phyloP scores from a whole-genome alignment of 1,140 invertebrate species.

The Choristoneura fumiferana region DNA sequence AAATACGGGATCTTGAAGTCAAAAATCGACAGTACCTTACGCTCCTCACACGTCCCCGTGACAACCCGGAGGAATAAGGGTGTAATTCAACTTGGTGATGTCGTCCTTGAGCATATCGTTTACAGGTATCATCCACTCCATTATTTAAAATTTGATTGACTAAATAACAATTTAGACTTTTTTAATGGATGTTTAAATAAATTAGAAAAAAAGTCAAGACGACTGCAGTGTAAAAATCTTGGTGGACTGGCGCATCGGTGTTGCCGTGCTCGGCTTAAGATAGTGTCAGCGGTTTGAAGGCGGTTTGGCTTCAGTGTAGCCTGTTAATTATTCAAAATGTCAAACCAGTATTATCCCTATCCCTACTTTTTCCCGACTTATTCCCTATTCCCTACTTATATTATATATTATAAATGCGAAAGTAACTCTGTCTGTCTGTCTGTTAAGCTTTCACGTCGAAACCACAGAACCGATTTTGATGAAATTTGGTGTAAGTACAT shows the following conservation, averaged over 20 bases:
- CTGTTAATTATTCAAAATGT: neutral
- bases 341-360: no score
- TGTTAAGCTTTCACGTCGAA: no score
- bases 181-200: neutral
- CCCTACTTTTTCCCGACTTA: no score
- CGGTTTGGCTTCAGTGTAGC: slow-evolving; percentile 4
- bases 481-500: no score
- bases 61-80: slow-evolving; percentile 42
- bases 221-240: slow-evolving; percentile 1
- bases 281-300: slow-evolving; percentile 6
- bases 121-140: slow-evolving; percentile 45
- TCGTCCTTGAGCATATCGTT: slow-evolving; percentile 47
- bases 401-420: no score
- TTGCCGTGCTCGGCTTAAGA: neutral
- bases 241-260: neutral
- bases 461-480: no score
- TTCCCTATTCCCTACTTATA: no score
- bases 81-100: slow-evolving; percentile 48
- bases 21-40: slow-evolving; percentile 32
- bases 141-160: slow-evolving; percentile 28
- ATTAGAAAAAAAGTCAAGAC: slow-evolving; percentile 9
- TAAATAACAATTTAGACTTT: neutral
- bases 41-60: slow-evolving; percentile 37
- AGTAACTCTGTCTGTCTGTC: no score
- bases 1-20: neutral